These are phyloP conservation scores for Gymnoscopelus braueri DNA, from an alignment of 2,797 vertebrate genomes.

Conservation along the genomic window DNA sequence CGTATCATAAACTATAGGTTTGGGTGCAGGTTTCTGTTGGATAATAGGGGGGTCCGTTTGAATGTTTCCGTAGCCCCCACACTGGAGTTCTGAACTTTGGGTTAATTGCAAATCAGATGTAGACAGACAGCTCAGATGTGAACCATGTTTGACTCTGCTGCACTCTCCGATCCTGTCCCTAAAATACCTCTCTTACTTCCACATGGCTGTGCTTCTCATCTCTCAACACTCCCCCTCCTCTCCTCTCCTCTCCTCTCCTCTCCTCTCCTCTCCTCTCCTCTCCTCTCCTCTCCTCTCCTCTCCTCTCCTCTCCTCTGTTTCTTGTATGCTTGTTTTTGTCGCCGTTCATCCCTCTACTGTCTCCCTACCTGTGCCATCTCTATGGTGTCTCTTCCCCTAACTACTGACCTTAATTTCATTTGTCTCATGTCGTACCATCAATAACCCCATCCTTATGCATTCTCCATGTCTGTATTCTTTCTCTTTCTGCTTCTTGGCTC, in stretches of 20 bases:
- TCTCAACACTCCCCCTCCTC: constrained; percentile 13
- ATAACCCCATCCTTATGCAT: constrained; percentile 68
- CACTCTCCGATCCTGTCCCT: constrained; percentile 39
- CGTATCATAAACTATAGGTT: not conserved
- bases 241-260: not conserved
- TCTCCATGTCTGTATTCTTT: constrained; percentile 54
- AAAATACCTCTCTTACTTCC: constrained; percentile 31
- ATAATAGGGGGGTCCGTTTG: not conserved
- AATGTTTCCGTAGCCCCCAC: constrained; percentile 12
- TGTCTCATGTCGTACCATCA: constrained; percentile 44
- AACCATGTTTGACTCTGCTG: constrained; percentile 51
- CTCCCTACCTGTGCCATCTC: constrained; percentile 18
- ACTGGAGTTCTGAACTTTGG: not conserved
- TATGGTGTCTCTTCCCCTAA: constrained; percentile 21
- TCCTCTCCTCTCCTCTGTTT: constrained; percentile 5
- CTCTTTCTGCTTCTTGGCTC: not conserved
- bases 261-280: too few relatives aligned
- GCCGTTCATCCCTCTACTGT: constrained; percentile 18
- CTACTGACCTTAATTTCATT: constrained; percentile 28
- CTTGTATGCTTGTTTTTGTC: constrained; percentile 1
- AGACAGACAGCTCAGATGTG: constrained; percentile 22
- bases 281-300: too few relatives aligned
- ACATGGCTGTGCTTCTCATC: constrained; percentile 23
- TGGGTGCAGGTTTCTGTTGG: not conserved
- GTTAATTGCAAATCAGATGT: constrained; percentile 7